Evolutionary conservation across 2,888 invertebrate genomes (phyloP).

Genomic region (Rotaria magnacalcarata): DNA sequence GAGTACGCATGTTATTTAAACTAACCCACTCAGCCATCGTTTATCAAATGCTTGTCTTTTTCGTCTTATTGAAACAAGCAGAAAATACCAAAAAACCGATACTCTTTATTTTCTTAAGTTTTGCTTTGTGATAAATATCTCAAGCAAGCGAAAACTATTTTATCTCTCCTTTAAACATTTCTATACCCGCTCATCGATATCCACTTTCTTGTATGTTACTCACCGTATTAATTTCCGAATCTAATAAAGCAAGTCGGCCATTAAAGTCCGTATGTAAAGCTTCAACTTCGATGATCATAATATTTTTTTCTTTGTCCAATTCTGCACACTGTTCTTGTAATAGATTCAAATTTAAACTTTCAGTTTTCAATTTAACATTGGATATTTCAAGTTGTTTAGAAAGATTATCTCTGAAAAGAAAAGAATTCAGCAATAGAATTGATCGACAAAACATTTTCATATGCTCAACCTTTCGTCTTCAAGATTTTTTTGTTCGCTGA

Average conservation of each 20-base stretch:
- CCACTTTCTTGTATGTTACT: not conserved
- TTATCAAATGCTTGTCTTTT: too few relatives aligned
- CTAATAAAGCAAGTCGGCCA: not conserved
- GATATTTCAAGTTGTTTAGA: slow-evolving; percentile 16
- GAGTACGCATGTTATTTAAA: too few relatives aligned
- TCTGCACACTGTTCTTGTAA: slow-evolving; percentile 35
- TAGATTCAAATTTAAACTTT: slow-evolving; percentile 31
- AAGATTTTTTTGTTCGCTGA: not conserved
- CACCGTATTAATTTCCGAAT: slow-evolving; percentile 28
- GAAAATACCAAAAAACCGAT: too few relatives aligned
- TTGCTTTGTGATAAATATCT: too few relatives aligned
- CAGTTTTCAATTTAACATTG: slow-evolving; percentile 9
- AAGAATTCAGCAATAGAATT: not conserved
- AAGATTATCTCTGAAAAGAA: slow-evolving; percentile 6
- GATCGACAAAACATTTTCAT: not conserved
- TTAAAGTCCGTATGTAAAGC: slow-evolving; percentile 29
- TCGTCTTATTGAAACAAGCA: too few relatives aligned
- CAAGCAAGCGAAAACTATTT: too few relatives aligned
- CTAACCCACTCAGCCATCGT: too few relatives aligned
- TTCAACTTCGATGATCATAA: slow-evolving; percentile 33
- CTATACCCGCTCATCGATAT: too few relatives aligned
- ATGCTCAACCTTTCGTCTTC: not conserved
- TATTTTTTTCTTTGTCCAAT: slow-evolving; percentile 36
- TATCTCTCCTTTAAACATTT: too few relatives aligned
- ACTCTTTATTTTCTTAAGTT: too few relatives aligned